A percentile compares a stretch with the other conserved stretches of the same genome.
Conservation (phyloP, 1,140 invertebrate genomes). For the Caenorhabditis remanei region DNA sequence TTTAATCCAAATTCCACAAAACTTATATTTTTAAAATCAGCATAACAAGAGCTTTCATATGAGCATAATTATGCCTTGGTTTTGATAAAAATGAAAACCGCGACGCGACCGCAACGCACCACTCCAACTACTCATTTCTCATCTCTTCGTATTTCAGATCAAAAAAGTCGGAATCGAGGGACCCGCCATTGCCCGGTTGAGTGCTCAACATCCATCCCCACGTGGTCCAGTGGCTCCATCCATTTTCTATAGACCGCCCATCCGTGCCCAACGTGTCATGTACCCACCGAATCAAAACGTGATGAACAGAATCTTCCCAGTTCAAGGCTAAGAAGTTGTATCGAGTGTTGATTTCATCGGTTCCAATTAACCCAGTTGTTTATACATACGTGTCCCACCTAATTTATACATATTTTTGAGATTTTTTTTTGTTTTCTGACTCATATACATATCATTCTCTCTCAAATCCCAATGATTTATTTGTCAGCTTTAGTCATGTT, state of each 20-base stretch:
- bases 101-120: too few relatives aligned
- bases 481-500: slow-evolving; percentile 5
- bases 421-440: neutral
- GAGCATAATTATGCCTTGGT: neutral
- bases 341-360: neutral
- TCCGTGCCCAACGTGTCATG: slow-evolving; percentile 40
- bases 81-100: too few relatives aligned
- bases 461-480: too few relatives aligned
- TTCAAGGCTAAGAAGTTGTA: neutral
- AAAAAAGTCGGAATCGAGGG: slow-evolving; percentile 46
- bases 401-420: slow-evolving; percentile 15
- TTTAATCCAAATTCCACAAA: neutral
- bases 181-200: neutral
- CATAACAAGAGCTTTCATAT: neutral
- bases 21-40: neutral
- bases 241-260: slow-evolving; percentile 26
- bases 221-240: slow-evolving; percentile 45
- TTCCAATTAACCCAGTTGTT: neutral
- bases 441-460: neutral
- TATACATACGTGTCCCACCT: slow-evolving; percentile 36
- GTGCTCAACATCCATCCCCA: neutral
- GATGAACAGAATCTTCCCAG: slow-evolving; percentile 35
- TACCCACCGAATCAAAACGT: slow-evolving; percentile 19
- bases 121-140: too few relatives aligned
- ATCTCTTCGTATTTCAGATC: neutral